Base-by-base conservation (phyloP, 2,888 invertebrate species). In the Ellobium chinense region DNA sequence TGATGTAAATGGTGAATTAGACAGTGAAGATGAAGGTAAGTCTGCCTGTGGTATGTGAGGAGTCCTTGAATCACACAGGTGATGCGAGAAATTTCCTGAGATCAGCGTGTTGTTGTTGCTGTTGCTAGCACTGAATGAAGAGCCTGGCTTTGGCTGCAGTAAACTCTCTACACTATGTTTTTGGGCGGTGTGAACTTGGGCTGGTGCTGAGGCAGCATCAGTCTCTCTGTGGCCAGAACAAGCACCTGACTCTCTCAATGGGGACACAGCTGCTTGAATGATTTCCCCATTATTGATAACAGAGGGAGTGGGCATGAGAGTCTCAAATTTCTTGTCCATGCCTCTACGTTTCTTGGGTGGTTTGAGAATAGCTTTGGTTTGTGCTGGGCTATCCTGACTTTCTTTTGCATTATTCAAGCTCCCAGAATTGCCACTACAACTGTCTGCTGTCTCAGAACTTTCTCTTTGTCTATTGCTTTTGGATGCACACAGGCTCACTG, bases 261-360 rank as follows among this genome's bases (percentile, higher is more conserved):
- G 24, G 3, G 76, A 68, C 21, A 27, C 24, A 29, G 21, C 29
- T 27, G 39, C n/a, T 12, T 39, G 54, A 65, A 21, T 18, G 1
- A 34, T 36, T 4, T 72, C 76, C 34, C 60, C 65, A 62, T 62
- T 74, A 29, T 69, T 77, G 12, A 70, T 34, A 31, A 62, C 31
- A 3, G 34, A 5, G 9, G 37, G 31, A 7, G 24, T 21, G n/a
- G 37, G 21, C 34, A 18, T 36, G 27, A 27, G 36, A 24, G 66
- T 46, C 31, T 83, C 83, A 73, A 70, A 69, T 46, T 78, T 80
- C 58, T 75, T 80, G 1, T 83, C 83, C 29, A 58, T 63, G 60
- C 78, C 81, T 34, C 80, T 70, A n/a, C 81, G 77, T 39, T 83
- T 83, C 65, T 83, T 83, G 29, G 81, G 83, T 9, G 83, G 83